Conservation (phyloP, 2,888 invertebrate species). For the Crematogaster levior region DNA sequence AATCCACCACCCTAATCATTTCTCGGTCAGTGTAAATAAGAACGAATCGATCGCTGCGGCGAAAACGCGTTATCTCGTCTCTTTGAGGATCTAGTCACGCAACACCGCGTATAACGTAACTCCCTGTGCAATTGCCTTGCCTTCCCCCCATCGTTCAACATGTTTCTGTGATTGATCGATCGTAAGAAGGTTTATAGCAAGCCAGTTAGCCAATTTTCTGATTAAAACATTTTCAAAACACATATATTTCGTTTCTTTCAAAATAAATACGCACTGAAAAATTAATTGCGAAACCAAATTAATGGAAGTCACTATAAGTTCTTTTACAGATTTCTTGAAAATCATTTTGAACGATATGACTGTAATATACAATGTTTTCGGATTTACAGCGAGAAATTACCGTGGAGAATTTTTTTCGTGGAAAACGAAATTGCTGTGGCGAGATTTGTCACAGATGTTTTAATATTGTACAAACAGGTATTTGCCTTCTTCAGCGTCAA, state of each 20-base stretch:
- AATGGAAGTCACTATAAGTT: not conserved
- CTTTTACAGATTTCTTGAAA: not conserved
- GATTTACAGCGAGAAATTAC: not conserved
- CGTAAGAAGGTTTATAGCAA: not conserved
- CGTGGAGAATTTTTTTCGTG: not conserved
- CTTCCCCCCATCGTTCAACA: not conserved
- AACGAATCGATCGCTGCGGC: conserved; percentile 1
- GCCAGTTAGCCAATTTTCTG: conserved; percentile 13
- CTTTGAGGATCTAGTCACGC: conserved; percentile 35
- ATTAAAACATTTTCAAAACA: not conserved
- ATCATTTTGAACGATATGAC: not conserved
- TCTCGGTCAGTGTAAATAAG: conserved; percentile 12
- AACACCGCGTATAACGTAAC: conserved; percentile 10
- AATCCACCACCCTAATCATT: conserved; percentile 20
- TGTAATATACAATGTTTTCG: not conserved
- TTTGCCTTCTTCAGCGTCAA: not conserved
- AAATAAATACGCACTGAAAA: conserved; percentile 2
- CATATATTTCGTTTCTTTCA: not conserved
- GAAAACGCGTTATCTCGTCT: conserved; percentile 12
- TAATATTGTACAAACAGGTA: not conserved
- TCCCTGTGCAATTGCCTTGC: conserved; percentile 13
- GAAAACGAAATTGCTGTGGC: not conserved
- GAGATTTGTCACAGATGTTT: not conserved
- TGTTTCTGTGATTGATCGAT: conserved; percentile 34
- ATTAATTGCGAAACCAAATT: too few relatives aligned